Conservation (phyloP, 2,113 vertebrate species). For the Heptranchias perlo region DNA sequence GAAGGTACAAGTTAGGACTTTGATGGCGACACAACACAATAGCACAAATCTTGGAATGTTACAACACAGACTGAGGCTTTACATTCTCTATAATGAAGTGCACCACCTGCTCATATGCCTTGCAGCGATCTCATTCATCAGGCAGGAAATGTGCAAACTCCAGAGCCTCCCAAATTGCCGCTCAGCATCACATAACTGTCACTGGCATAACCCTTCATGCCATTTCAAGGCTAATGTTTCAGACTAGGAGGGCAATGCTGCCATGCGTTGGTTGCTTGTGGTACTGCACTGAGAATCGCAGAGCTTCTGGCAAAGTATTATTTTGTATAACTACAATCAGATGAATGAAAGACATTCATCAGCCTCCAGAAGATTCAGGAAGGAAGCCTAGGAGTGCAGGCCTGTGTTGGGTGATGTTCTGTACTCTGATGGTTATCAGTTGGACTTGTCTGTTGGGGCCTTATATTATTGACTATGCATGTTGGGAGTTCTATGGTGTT, state of each 20-base stretch:
- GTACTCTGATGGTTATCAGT: not conserved
- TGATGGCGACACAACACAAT: not conserved
- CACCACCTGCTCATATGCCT: conserved; percentile 1
- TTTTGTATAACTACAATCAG: not conserved
- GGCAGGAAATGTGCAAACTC: not conserved
- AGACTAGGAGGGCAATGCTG: not conserved
- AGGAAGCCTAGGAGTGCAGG: not conserved
- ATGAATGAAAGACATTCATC: not conserved
- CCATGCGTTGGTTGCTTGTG: not conserved
- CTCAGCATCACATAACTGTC: not conserved
- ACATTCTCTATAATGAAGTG: not conserved
- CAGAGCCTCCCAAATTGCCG: not conserved
- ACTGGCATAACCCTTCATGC: not conserved
- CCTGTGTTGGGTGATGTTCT: not conserved
- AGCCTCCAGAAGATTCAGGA: not conserved
- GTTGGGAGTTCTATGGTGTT: not conserved
- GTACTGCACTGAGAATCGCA: not conserved
- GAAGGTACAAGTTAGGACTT: not conserved
- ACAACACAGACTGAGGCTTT: not conserved
- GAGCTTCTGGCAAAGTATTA: not conserved
- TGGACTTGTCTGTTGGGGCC: not conserved
- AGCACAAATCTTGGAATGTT: not conserved
- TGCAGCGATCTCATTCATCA: not conserved
- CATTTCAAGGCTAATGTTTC: not conserved
- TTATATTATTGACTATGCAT: not conserved